Conservation (phyloP, 2,797 vertebrate genomes). For the Harpagifer antarcticus region DNA sequence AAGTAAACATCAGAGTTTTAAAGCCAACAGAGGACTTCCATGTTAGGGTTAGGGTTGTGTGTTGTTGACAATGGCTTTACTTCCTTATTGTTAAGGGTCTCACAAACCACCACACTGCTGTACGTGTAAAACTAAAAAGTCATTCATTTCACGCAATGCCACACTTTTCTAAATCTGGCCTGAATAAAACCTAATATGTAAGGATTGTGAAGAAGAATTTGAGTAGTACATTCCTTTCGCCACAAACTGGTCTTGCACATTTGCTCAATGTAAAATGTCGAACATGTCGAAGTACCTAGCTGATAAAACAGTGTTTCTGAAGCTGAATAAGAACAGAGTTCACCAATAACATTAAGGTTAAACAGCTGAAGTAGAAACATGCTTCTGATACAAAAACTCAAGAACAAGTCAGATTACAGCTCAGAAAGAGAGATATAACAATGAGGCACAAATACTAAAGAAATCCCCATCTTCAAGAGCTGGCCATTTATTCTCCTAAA, state of each 20-base stretch:
- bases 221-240: not conserved
- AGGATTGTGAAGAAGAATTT: not conserved
- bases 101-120: not conserved
- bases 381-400: constrained; percentile 9
- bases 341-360: not conserved
- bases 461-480: constrained; percentile 7
- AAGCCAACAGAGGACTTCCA: not conserved
- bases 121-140: not conserved
- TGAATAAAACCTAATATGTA: not conserved
- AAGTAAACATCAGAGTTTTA: not conserved
- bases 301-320: not conserved
- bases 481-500: not conserved
- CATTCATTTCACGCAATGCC: not conserved
- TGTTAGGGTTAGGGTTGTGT: no score
- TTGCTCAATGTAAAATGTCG: not conserved
- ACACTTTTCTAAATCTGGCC: not conserved
- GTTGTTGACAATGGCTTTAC: no score
- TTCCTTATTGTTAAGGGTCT: no score
- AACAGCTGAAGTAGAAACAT: constrained; percentile 8
- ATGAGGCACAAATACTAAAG: not conserved
- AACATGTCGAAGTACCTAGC: not conserved
- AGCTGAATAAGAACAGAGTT: not conserved
- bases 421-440: constrained; percentile 6
- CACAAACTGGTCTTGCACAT: not conserved
- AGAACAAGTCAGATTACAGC: constrained; percentile 32